Conservation (phyloP, 30 jellyfish, hydroid and myxozoan genomes). For the Sanderia malayensis region DNA sequence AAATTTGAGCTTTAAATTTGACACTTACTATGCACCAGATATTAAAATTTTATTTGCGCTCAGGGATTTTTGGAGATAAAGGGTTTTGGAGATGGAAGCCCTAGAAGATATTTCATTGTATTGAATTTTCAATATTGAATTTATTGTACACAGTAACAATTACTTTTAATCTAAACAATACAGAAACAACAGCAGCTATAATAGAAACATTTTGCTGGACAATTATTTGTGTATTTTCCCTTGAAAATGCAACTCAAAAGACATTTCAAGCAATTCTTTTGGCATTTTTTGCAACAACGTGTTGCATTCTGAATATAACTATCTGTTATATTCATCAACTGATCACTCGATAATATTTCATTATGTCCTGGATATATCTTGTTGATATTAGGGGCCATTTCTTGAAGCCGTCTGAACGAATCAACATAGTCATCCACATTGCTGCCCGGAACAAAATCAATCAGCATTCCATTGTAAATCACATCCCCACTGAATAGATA, state of each 20-base stretch:
- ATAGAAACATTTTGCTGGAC: constrained; percentile 15
- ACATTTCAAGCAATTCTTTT: constrained; percentile 13
- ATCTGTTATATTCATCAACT: constrained; percentile 4
- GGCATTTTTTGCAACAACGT: background rate
- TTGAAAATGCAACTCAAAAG: background rate
- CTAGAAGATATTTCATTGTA: too few relatives aligned
- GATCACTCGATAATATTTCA: constrained; percentile 1
- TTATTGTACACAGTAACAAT: too few relatives aligned
- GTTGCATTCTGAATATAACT: constrained; percentile 16
- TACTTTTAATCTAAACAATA: too few relatives aligned
- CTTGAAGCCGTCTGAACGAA: constrained; percentile 22
- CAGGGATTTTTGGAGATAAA: too few relatives aligned
- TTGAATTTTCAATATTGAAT: too few relatives aligned
- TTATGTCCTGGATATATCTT: constrained; percentile 43
- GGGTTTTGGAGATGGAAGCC: too few relatives aligned
- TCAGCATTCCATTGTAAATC: constrained; percentile 30
- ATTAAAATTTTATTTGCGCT: too few relatives aligned
- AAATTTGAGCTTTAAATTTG: too few relatives aligned
- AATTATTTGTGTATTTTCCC: constrained; percentile 27
- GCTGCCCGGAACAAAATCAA: constrained; percentile 42
- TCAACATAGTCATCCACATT: constrained; percentile 20
- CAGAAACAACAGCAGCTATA: constrained; percentile 43
- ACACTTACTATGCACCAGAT: too few relatives aligned
- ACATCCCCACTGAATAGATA: constrained; percentile 39
- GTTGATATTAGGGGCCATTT: constrained; percentile 15